These are phyloP conservation scores for Trichomycterus rosablanca DNA, from an alignment of 2,113 vertebrate species.

Conservation along the genomic window DNA sequence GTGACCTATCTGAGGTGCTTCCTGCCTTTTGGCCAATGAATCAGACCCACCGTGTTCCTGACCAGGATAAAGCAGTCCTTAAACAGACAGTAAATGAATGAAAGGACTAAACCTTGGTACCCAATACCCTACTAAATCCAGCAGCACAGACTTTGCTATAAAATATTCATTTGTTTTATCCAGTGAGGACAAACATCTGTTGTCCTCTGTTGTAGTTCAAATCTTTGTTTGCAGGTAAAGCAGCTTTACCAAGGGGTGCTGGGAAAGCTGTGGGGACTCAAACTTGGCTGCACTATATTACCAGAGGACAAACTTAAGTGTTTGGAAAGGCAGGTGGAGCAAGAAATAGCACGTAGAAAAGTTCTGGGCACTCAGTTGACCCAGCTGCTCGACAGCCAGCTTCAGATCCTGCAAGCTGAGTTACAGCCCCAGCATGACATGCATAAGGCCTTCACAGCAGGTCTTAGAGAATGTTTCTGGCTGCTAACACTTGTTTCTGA, in stretches of 20 bases:
- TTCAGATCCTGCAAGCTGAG: constrained; percentile 59
- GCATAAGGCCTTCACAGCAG: constrained; percentile 54
- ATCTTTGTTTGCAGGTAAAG: constrained; percentile 74
- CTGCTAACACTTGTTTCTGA: constrained; percentile 43
- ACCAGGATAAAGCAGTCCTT: no score
- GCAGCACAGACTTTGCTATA: constrained; percentile 39
- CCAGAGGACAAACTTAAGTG: constrained; percentile 44
- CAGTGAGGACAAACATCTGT: no score
- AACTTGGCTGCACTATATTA: constrained; percentile 20
- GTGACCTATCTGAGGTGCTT: no score
- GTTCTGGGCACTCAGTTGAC: constrained; percentile 64
- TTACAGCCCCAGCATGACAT: constrained; percentile 57
- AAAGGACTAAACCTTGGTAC: no score
- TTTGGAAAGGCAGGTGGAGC: constrained; percentile 64
- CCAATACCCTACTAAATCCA: no score
- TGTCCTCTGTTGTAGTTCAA: no score
- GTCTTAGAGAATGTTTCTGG: constrained; percentile 42
- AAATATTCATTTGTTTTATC: constrained; percentile 25
- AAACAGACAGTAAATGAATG: no score
- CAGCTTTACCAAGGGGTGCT: constrained; percentile 66
- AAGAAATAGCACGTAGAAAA: constrained; percentile 64
- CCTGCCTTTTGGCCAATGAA: no score
- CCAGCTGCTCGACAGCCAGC: constrained; percentile 65
- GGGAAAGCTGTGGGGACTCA: constrained; percentile 64
- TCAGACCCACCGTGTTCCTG: no score